Percentiles rank a stretch among this genome's conserved stretches.
phyloP scores from a whole-genome alignment of 2,888 invertebrate species.

The Drosophila falleni region DNA sequence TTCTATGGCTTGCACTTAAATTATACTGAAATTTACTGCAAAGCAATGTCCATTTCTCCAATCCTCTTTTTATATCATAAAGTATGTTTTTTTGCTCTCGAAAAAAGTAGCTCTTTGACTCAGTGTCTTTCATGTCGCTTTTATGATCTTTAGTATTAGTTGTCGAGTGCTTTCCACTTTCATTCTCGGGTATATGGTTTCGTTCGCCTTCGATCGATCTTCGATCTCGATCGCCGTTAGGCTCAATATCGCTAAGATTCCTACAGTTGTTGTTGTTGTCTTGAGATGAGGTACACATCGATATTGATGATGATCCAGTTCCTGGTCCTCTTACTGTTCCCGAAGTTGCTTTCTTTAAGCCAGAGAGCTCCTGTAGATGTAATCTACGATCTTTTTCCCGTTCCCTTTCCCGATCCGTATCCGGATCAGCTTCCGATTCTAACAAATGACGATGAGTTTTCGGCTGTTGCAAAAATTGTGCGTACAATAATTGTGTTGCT shows the following conservation, averaged over 20 bases:
- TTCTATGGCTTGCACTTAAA: conserved; percentile 16
- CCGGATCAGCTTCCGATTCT: conserved; percentile 8
- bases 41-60: conserved; percentile 78
- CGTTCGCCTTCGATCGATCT: not conserved
- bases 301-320: conserved; percentile 35
- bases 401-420: not conserved
- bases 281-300: conserved; percentile 24
- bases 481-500: conserved; percentile 79
- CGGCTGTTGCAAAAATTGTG: conserved; percentile 64
- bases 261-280: conserved; percentile 60
- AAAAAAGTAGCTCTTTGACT: conserved; percentile 70
- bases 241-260: conserved; percentile 32
- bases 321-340: conserved; percentile 40
- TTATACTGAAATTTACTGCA: conserved; percentile 80
- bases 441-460: conserved; percentile 21
- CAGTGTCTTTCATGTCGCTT: not conserved
- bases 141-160: conserved; percentile 6
- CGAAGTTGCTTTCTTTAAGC: conserved; percentile 22
- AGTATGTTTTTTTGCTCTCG: conserved; percentile 80
- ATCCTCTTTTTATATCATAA: conserved; percentile 83
- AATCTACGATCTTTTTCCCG: conserved; percentile 19
- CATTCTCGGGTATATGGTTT: conserved; percentile 1
- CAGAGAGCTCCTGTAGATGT: conserved; percentile 45
- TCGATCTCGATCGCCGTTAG: conserved; percentile 1
- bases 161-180: conserved; percentile 17